Base-by-base conservation (phyloP, 1,140 invertebrate genomes). In the Leptopilina boulardi region DNA sequence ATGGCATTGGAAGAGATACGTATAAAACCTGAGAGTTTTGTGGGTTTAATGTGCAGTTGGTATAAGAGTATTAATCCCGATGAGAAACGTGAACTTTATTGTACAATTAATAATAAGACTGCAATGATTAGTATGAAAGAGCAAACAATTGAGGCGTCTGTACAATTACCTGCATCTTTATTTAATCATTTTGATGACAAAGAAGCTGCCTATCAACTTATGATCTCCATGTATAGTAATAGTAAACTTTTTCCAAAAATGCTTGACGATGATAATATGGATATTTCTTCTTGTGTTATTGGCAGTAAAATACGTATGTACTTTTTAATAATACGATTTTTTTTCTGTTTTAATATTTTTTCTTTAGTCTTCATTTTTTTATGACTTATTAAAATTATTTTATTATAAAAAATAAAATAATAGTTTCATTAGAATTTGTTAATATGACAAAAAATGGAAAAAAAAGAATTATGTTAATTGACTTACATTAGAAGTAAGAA, bases 21-120 rank as follows among this genome's bases (percentile, higher is more conserved):
- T 13, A 92, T 96, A 3, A 93, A 92, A 47, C 87, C 93, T 72
- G 94, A 94, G 6, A 93, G 91, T 34, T 96, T 96, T 87, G 89
- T 91, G 21, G 96, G 96, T 21, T 91, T 96, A 30, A 95, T 93
- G 15, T 97, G 96, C 86, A 94, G 94, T 18, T 96, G 95, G 94
- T 94, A 94, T 87, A 91, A 91, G 41, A 78, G 83, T 18, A 34
- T 19, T 3, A 21, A 51, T 70, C 47, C 77, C 3, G 80, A 85
- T 18, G 70, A 80, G 84, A 88, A 51, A 59, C 76, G 15, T 89
- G 90, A 44, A 0, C 91, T 95, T 73, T 93, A 94, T 81, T 95
- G 95, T 82, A 93, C 93, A 44, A 94, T 93, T 70, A 93, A 93
- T 77, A 95, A 95, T 82, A 89, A 91, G 77, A 92, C 90, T 23